Evolutionary conservation across 2,797 vertebrate genomes (phyloP).

Genomic region (Periparus ater): DNA sequence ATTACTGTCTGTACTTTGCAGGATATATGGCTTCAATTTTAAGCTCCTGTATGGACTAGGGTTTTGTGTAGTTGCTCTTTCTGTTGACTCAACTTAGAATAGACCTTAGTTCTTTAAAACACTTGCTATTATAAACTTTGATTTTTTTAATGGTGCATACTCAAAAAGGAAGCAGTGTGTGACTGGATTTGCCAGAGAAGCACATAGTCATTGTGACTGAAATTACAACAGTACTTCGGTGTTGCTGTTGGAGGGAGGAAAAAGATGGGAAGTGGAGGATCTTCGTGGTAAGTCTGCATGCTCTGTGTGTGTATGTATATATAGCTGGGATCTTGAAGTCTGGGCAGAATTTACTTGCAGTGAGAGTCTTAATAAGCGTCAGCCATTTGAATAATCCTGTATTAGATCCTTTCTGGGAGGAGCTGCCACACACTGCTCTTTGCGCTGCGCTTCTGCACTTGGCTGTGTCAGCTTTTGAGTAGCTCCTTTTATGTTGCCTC

Average conservation of each 20-base stretch:
- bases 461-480: background rate
- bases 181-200: background rate
- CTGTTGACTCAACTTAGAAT: background rate
- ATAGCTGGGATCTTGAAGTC: background rate
- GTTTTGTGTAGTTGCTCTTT: background rate
- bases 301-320: rapidly evolving
- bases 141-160: background rate
- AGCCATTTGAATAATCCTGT: background rate
- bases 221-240: background rate
- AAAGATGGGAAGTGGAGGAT: background rate
- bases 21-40: background rate
- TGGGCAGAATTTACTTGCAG: background rate
- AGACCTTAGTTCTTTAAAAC: background rate
- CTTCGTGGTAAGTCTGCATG: background rate
- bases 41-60: background rate
- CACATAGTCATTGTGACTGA: background rate
- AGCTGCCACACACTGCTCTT: background rate
- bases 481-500: background rate
- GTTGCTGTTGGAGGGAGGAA: background rate
- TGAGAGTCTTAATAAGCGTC: background rate
- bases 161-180: background rate
- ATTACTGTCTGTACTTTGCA: background rate
- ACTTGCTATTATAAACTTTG: background rate
- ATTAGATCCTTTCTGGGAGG: background rate
- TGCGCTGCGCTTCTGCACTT: background rate